These are phyloP conservation scores for Scomber scombrus DNA, from an alignment of 2,113 vertebrate species.

Conservation along the genomic window DNA sequence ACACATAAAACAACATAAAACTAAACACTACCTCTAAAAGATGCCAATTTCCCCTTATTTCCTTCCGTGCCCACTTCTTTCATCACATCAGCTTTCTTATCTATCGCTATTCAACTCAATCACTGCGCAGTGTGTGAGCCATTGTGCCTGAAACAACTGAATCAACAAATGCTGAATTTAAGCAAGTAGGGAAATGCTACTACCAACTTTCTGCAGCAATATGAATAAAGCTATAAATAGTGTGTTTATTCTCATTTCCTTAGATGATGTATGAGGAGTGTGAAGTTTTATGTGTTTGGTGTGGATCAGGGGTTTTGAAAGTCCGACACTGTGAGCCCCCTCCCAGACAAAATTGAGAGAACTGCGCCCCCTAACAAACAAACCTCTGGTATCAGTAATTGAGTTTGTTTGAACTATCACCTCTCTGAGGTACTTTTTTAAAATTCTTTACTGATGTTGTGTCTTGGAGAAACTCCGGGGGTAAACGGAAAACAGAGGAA, in stretches of 20 bases:
- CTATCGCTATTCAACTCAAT: slow-evolving; percentile 45
- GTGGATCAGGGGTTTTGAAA: too few species aligned
- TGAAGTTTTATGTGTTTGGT: too few species aligned
- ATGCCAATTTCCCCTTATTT: neutral
- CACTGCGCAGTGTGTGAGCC: neutral
- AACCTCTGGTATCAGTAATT: too few species aligned
- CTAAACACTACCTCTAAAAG: neutral
- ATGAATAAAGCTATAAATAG: slow-evolving; percentile 21
- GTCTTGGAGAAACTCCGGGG: neutral
- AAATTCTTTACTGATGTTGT: neutral
- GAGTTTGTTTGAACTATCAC: neutral
- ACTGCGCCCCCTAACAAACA: too few species aligned
- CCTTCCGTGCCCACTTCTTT: slow-evolving; percentile 21
- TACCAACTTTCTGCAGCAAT: neutral
- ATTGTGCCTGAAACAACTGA: slow-evolving; percentile 57
- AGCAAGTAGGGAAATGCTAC: slow-evolving; percentile 6
- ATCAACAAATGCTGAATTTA: slow-evolving; percentile 46
- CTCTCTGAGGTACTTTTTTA: neutral
- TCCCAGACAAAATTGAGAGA: too few species aligned
- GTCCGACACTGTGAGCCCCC: too few species aligned
- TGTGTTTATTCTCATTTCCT: slow-evolving; percentile 12
- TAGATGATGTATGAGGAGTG: slow-evolving; percentile 1
- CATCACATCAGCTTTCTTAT: slow-evolving; percentile 50
- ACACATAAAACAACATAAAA: slow-evolving; percentile 15
- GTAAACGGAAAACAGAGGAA: neutral